Evolutionary conservation across 2,113 vertebrate genomes (phyloP).

Genomic region (Centrocercus urophasianus): DNA sequence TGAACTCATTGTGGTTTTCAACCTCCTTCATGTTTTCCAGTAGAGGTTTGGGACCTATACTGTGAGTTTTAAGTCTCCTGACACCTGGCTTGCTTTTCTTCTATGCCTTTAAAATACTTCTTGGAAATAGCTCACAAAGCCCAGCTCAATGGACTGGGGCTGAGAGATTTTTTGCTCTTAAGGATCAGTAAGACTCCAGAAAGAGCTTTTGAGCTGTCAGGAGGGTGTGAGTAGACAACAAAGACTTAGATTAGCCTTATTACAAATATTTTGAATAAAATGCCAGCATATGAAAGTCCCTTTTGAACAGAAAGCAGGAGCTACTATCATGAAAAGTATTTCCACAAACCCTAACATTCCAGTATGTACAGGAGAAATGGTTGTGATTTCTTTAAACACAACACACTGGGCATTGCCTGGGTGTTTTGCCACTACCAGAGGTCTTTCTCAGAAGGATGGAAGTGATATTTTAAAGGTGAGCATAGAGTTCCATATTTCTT

Average conservation of each 20-base stretch:
- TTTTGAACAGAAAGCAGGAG: neutral
- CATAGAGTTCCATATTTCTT: neutral
- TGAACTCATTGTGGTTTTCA: neutral
- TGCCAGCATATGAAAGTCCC: neutral
- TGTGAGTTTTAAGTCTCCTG: neutral
- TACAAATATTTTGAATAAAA: conserved; percentile 12
- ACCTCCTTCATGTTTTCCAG: neutral
- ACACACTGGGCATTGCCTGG: neutral
- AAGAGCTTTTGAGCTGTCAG: neutral
- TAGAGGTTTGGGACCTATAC: neutral
- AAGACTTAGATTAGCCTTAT: neutral
- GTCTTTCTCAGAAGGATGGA: neutral
- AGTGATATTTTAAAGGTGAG: neutral
- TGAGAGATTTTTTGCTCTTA: neutral
- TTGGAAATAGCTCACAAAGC: neutral
- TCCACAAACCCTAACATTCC: neutral
- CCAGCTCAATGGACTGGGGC: neutral
- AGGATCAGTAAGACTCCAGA: neutral
- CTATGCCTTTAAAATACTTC: neutral
- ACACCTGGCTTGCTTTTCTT: neutral
- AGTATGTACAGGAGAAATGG: neutral
- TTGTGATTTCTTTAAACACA: conserved; percentile 1
- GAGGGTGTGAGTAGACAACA: neutral
- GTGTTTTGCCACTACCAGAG: neutral
- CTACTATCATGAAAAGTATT: neutral